Evolutionary conservation across 1,140 invertebrate genomes (phyloP).

Genomic region (Philotrypesis tridentata): DNA sequence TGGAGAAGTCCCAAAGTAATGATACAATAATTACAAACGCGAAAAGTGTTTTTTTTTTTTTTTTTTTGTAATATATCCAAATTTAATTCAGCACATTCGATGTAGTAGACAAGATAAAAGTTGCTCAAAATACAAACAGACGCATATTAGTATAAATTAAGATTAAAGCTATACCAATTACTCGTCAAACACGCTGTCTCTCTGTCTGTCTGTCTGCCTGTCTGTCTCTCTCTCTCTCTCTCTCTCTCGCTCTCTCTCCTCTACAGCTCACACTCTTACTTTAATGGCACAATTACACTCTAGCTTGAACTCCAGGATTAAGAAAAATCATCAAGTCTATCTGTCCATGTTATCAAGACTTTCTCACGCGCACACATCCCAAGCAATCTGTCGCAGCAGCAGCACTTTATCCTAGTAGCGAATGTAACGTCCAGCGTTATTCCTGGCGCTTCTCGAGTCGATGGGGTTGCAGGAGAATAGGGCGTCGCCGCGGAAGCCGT

Average conservation of each 20-base stretch:
- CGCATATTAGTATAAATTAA: conserved; percentile 26
- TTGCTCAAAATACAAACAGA: conserved; percentile 6
- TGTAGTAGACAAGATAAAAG: not conserved
- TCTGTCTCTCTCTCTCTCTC: too few species aligned
- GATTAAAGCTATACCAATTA: not conserved
- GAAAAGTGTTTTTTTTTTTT: too few species aligned
- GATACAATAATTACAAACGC: too few species aligned
- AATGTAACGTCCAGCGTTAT: conserved; percentile 45
- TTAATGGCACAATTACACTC: conserved; percentile 36
- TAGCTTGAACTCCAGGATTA: conserved; percentile 1
- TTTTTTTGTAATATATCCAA: too few species aligned
- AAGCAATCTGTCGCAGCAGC: not conserved
- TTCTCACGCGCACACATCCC: not conserved
- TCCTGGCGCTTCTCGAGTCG: conserved; percentile 47
- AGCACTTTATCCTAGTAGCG: conserved; percentile 1
- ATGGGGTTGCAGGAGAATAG: conserved; percentile 71
- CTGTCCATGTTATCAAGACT: too few species aligned
- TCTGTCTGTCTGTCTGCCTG: too few species aligned
- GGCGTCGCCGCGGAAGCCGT: conserved; percentile 89
- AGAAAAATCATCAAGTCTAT: not conserved
- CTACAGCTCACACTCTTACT: not conserved
- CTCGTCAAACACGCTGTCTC: not conserved
- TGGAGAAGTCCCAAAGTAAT: too few species aligned
- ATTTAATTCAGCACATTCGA: not conserved
- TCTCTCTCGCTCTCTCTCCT: too few species aligned